Evolutionary conservation across 2,797 vertebrate genomes (phyloP), one percentile per base, ranked within the genome.

Genomic region (Prunella strophiata): DNA sequence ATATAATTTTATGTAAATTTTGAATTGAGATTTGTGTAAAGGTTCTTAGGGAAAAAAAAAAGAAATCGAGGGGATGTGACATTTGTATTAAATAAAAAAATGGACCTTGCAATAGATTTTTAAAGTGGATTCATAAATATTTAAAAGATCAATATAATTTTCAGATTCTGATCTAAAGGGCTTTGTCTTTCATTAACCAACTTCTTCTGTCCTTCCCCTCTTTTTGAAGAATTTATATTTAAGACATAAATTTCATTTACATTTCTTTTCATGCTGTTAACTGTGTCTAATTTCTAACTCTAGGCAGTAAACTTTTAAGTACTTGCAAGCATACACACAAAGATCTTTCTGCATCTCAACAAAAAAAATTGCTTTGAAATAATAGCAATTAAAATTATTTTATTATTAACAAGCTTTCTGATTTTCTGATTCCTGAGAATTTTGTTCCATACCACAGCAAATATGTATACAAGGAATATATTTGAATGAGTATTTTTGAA

Each of bases 51-150:
- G 42, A 48, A 48, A 83, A 65, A 51, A 58, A 29, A 62, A 67
- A 66, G 6, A 66, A 75, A 84, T 71, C 13, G 45, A 51, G 4
- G 0, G 0, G 0, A 26, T 4, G 25, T 59, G 2, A 16, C 47
- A 40, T 48, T 82, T 91, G 59, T 51, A 48, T 17, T 18, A 47
- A 45, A 89, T 54, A 45, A 80, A 70, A 73, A 81, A 89, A 30
- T 38, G 3, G 16, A 55, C 4, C 3, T 29, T 58, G 16, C 48
- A 55, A 61, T 25, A 68, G 3, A 32, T 52, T 68, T 66, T 57
- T 13, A 20, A 65, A 51, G 30, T 38, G 34, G 10, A 59, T 47
- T 55, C 67, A 51, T 48, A 52, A 65, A 38, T 29, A 55, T 26
- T 66, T 58, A 15, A 67, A 87, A 47, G 5, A 43, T 29, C 13